Evolutionary conservation across 1,140 invertebrate species (phyloP), one percentile per base, ranked within the genome.

Genomic region (Heliconius hewitsoni): DNA sequence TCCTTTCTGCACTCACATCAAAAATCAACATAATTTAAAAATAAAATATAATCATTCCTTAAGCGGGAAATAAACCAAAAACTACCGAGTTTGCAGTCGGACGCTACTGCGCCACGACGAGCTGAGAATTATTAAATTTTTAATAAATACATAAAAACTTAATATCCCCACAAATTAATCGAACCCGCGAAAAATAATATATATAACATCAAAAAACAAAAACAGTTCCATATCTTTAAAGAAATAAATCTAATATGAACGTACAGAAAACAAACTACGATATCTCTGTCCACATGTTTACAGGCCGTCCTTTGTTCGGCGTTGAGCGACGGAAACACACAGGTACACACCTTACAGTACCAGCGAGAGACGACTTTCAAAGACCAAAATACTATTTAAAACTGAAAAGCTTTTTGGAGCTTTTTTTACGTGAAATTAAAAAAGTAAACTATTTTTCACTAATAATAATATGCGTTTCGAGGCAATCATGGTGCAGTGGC

Each of bases 211-310:
- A 5, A 52, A 55, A 55, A 55, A n/a, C 18, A 6, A n/a, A 55
- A 55, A n/a, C 18, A 23, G 23, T 8, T 55, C 5, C 18, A n/a
- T 8, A 42, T 0, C 8, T 18, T 60, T 27, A 3, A 60, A 60
- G 18, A 0, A 13, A 60, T 27, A 60, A 60, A 19, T 23, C 8
- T 11, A 23, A 30, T 39, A 0, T 42, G 74, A 60, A 57, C 52
- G 8, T 9, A 6, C 74, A 57, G 18, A n/a, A 18, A 42, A 23
- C 30, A 75, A 75, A 75, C 74, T 37, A 18, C 60, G 74, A 75
- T 75, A 75, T 60, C 18, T 60, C 16, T 55, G 73, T 74, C n/a
- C 42, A 50, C 55, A 34, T 57, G 73, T 74, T 74, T 74, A 55
- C 52, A 30, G 46, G 18, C 27, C 37, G 19, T n/a, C 18, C 52